Evolutionary conservation across 2,797 vertebrate species (phyloP).

Genomic region (Acestrorhynchus altus): DNA sequence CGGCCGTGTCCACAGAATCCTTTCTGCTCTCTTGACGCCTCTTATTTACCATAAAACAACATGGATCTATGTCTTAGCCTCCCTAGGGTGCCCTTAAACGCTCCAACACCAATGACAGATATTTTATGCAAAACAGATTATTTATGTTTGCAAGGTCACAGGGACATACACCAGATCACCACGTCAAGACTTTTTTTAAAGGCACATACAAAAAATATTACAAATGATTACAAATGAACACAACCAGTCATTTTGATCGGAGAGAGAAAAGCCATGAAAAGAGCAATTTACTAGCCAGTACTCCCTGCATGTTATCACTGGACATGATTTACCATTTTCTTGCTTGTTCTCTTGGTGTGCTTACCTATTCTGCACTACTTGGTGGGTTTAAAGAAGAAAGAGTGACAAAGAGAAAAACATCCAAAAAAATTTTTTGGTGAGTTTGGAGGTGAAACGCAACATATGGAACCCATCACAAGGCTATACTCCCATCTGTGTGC

Average conservation of each 20-base stretch:
- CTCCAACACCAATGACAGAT: constrained; percentile 64
- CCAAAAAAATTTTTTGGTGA: constrained; percentile 27
- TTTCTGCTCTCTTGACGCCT: constrained; percentile 67
- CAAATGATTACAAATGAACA: constrained; percentile 34
- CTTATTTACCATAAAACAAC: constrained; percentile 73
- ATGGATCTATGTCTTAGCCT: constrained; percentile 64
- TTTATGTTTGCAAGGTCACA: constrained; percentile 63
- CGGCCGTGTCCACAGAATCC: constrained; percentile 62
- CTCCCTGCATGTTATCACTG: constrained; percentile 60
- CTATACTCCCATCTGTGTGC: constrained; percentile 76
- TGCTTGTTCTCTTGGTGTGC: constrained; percentile 37
- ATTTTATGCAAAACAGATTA: constrained; percentile 77
- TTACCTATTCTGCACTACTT: constrained; percentile 57
- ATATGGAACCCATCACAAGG: constrained; percentile 81
- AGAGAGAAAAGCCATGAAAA: constrained; percentile 32
- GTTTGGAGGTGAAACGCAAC: constrained; percentile 67
- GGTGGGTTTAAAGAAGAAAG: constrained; percentile 65
- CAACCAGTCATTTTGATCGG: constrained; percentile 53
- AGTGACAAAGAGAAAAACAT: constrained; percentile 70
- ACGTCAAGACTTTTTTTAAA: constrained; percentile 29
- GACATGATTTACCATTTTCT: constrained; percentile 61
- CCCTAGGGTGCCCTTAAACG: constrained; percentile 65
- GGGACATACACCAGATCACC: constrained; percentile 46
- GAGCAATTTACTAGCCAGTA: constrained; percentile 38
- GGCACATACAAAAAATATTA: too few relatives aligned